Base-by-base conservation (phyloP, 2,888 invertebrate species). In the Pandemis cinnamomeana region DNA sequence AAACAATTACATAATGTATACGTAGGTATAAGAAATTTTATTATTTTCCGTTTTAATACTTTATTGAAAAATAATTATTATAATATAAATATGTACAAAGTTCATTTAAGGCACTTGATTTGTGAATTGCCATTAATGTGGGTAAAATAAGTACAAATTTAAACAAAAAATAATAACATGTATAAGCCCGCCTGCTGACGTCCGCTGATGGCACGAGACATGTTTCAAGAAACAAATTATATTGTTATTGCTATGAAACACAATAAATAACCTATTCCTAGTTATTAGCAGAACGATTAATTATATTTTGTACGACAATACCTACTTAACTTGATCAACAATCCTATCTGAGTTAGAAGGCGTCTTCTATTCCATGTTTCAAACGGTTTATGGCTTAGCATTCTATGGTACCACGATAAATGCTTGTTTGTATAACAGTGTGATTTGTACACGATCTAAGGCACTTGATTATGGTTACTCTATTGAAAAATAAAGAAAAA, bases 191-290 rank as follows among this genome's bases (percentile, higher is more conserved):
- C 89, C 89, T 87, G 88, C 89, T 83, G 88, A 93, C 85, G 91
- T 91, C 89, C 87, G 88, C 89, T 84, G 88, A 93, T 93, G 93
- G 93, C 93, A 93, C 93, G 87, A 87, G 83, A 89, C 86, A 89
- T 91, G 89, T 91, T 91, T 89, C 89, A 87, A 87, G 80, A 86
- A 84, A 89, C 84, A 85, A 84, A 82, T 80, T 79, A 82, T 80
- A 81, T 82, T 80, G 82, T 86, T 83, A 82, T 84, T 84, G 84
- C 80, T 82, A 86, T 86, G 89, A 89, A 90, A 91, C 89, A 92
- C 86, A 89, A 81, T 84, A 82, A 85, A 83, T 74, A 74, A 74
- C 70, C 83, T 83, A 88, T 83, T 89, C 87, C 87, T 91, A 91
- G 83, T 85, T 87, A 86, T 85, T 85, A 85, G 89, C 91, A 91